Conservation (phyloP, 2,888 invertebrate genomes). For the Pollenia griseotomentosa region DNA sequence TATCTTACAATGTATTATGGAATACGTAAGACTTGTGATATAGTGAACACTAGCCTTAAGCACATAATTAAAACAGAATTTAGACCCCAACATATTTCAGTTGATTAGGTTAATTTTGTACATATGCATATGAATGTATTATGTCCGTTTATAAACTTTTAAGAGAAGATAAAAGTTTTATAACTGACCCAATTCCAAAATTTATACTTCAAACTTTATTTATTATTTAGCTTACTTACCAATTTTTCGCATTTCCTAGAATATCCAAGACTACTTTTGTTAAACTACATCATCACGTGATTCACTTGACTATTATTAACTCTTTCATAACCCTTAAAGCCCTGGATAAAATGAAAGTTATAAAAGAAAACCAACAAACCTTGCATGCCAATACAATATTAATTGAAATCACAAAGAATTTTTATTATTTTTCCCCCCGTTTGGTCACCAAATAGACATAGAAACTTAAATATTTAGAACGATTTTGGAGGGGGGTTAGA, state of each 20-base stretch:
- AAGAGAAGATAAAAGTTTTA: too few species aligned
- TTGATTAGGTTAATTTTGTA: too few species aligned
- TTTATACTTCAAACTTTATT: too few species aligned
- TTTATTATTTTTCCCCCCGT: constrained; percentile 31
- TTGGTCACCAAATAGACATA: not conserved
- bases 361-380: not conserved
- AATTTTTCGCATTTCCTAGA: constrained; percentile 20
- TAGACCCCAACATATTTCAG: too few species aligned
- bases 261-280: constrained; percentile 3
- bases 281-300: constrained; percentile 54
- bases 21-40: too few species aligned
- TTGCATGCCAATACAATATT: constrained; percentile 68
- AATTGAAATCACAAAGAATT: constrained; percentile 66
- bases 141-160: too few species aligned
- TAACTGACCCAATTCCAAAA: not conserved
- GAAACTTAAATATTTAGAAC: not conserved
- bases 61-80: too few species aligned
- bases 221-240: too few species aligned
- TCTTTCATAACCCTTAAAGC: constrained; percentile 2
- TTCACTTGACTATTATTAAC: constrained; percentile 37
- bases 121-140: too few species aligned
- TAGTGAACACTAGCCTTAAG: too few species aligned
- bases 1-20: too few species aligned
- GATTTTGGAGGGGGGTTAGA: not conserved
- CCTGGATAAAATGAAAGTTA: constrained; percentile 13